Percentiles rank a stretch among this genome's conserved stretches.
phyloP scores from a whole-genome alignment of 1,140 invertebrate species.

The Theocolax elegans region DNA sequence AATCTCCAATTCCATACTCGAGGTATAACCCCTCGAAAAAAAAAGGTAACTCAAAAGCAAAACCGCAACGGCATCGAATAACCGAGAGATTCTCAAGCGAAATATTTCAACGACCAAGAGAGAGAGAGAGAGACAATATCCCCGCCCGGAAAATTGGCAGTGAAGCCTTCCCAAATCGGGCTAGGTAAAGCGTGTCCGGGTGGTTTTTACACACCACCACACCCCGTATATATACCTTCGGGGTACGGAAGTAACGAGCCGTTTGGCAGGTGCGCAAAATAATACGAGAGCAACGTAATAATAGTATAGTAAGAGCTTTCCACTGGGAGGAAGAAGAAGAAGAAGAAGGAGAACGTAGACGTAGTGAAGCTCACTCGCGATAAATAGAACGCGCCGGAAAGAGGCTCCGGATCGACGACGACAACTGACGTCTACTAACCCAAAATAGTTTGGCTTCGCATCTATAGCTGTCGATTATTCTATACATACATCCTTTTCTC shows the following conservation, averaged over 20 bases:
- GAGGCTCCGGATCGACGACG: slow-evolving; percentile 46
- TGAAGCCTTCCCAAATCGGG: slow-evolving; percentile 33
- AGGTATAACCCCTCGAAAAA: too few species aligned
- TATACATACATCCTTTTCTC: too few species aligned
- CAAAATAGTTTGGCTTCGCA: slow-evolving; percentile 26
- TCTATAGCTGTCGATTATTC: too few species aligned
- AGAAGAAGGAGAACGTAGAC: neutral
- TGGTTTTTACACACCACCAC: too few species aligned
- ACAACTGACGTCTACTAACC: too few species aligned
- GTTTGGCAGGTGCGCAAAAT: slow-evolving; percentile 54
- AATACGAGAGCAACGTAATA: slow-evolving; percentile 49
- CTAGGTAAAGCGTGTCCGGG: slow-evolving; percentile 9
- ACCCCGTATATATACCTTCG: too few species aligned
- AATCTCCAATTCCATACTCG: too few species aligned
- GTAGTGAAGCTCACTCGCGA: slow-evolving; percentile 9
- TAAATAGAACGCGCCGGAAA: slow-evolving; percentile 32
- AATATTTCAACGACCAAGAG: too few species aligned
- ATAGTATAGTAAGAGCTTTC: slow-evolving; percentile 52
- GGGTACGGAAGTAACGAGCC: slow-evolving; percentile 52
- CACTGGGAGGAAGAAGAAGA: neutral
- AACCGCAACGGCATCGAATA: too few species aligned
- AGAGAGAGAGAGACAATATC: too few species aligned
- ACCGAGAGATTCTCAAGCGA: too few species aligned
- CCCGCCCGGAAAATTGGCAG: slow-evolving; percentile 8
- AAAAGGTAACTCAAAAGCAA: too few species aligned